Conservation (phyloP, 2,113 vertebrate species). For the Recurvirostra avosetta region DNA sequence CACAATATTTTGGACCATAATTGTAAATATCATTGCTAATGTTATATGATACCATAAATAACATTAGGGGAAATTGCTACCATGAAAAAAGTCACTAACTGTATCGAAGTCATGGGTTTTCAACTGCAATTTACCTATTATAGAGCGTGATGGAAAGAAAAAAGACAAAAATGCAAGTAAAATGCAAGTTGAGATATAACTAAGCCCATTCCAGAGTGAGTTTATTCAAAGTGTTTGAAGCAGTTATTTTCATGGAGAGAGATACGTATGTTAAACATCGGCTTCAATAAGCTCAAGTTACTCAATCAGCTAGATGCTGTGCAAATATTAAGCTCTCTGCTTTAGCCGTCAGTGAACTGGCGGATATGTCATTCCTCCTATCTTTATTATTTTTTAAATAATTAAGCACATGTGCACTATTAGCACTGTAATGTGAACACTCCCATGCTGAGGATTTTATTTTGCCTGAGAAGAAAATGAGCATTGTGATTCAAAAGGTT, state of each 20-base stretch:
- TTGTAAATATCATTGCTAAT: slow-evolving; percentile 1
- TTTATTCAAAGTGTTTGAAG: background rate
- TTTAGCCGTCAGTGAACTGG: background rate
- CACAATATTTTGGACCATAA: background rate
- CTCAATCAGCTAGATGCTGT: background rate
- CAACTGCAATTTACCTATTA: background rate
- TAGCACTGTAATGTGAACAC: slow-evolving; percentile 1
- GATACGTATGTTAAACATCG: background rate
- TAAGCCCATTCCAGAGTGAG: background rate
- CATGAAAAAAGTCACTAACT: background rate
- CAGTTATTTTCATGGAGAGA: background rate
- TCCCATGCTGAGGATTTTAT: slow-evolving; percentile 35
- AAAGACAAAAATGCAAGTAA: background rate
- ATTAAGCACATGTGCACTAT: slow-evolving; percentile 22
- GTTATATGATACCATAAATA: background rate
- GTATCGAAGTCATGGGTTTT: background rate
- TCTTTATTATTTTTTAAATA: slow-evolving; percentile 63
- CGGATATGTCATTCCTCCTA: background rate
- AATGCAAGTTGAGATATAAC: background rate
- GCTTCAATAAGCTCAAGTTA: background rate
- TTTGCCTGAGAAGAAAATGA: slow-evolving; percentile 36
- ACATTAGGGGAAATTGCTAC: background rate
- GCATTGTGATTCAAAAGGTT: slow-evolving; percentile 11
- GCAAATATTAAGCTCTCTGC: background rate
- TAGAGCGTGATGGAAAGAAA: background rate